Conservation (phyloP, 2,797 vertebrate species). For the Martes flavigula region DNA sequence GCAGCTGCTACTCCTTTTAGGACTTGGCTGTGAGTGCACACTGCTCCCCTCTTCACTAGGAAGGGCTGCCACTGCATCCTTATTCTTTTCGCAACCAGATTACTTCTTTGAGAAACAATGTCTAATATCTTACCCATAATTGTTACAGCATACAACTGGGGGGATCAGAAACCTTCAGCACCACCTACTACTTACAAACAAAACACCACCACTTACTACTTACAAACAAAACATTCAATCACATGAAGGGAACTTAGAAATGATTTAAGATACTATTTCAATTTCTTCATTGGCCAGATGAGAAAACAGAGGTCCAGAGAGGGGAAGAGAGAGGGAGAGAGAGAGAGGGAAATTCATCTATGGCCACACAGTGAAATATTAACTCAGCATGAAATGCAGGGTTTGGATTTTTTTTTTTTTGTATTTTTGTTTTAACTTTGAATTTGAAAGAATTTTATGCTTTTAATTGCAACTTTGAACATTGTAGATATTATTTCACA, state of each 20-base stretch:
- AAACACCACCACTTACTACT: neutral
- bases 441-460: constrained; percentile 49
- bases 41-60: neutral
- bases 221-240: neutral
- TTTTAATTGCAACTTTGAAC: constrained; percentile 49
- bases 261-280: neutral
- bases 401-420: constrained; percentile 51
- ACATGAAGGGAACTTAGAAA: neutral
- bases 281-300: neutral
- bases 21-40: neutral
- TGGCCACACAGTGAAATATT: constrained; percentile 12
- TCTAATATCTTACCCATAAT: neutral
- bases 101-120: neutral
- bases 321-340: neutral
- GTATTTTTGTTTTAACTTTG: constrained; percentile 47
- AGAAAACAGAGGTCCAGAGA: neutral
- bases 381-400: neutral
- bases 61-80: neutral
- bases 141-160: neutral
- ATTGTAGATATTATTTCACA: constrained; percentile 46
- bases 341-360: neutral
- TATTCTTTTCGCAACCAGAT: neutral
- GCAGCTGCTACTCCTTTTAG: neutral
- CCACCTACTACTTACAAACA: neutral
- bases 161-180: neutral